These are phyloP conservation scores for Bemisia tabaci DNA, from an alignment of 1,140 invertebrate species.

Conservation along the genomic window DNA sequence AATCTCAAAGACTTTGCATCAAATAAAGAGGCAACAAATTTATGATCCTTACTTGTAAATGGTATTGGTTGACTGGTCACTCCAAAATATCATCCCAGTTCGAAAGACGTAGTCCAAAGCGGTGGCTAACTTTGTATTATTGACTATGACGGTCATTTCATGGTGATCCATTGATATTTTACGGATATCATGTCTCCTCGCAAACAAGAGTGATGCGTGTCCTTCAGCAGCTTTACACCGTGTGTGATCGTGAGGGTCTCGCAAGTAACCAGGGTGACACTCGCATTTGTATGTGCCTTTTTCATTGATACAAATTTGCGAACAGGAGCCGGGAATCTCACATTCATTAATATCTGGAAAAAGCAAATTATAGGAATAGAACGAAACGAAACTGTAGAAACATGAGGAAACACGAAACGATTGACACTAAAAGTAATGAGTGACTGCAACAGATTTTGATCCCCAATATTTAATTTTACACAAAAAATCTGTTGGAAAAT, in stretches of 20 bases:
- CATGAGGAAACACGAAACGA: too few species aligned
- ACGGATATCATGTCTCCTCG: conserved; percentile 71
- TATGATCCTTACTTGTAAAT: conserved; percentile 27
- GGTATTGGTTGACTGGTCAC: conserved; percentile 58
- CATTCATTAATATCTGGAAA: conserved; percentile 84
- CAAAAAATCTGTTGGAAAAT: too few species aligned
- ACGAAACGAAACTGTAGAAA: too few species aligned
- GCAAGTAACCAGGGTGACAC: conserved; percentile 72
- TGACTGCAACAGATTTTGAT: too few species aligned
- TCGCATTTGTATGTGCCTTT: conserved; percentile 87
- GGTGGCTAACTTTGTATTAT: conserved; percentile 72
- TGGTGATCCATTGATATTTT: conserved; percentile 60
- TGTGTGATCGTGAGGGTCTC: conserved; percentile 66
- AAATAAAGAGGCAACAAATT: too few species aligned
- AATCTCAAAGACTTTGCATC: too few species aligned
- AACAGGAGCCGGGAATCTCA: conserved; percentile 70
- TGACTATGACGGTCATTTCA: conserved; percentile 73
- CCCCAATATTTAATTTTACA: too few species aligned
- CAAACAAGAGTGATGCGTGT: conserved; percentile 62
- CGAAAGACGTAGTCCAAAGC: conserved; percentile 76
- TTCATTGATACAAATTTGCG: conserved; percentile 82
- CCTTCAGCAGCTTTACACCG: conserved; percentile 67
- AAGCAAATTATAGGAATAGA: too few species aligned
- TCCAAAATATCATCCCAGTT: conserved; percentile 68
- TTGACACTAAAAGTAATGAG: too few species aligned